Evolutionary conservation across 2,797 vertebrate genomes (phyloP).

Genomic region (Onychomys torridus): DNA sequence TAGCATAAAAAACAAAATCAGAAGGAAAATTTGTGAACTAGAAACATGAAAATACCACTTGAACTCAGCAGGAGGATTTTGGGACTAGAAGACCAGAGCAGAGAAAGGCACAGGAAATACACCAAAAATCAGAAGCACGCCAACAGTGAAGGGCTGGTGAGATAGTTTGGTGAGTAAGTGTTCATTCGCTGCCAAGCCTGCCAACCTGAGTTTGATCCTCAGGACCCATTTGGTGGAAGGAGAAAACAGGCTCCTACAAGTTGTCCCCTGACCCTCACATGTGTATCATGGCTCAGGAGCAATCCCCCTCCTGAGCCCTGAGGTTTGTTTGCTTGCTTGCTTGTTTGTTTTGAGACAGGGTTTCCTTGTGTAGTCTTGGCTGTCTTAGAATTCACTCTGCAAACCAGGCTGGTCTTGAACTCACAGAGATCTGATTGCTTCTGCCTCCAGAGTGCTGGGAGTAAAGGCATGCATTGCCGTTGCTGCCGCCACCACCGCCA

Average conservation of each 20-base stretch:
- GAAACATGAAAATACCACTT: background rate
- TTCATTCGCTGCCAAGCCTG: background rate
- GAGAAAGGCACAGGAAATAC: background rate
- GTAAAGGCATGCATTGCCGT: background rate
- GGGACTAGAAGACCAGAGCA: background rate
- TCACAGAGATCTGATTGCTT: background rate
- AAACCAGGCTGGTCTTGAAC: background rate
- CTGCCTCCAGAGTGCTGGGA: background rate
- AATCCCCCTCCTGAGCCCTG: too few relatives aligned
- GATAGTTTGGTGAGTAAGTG: background rate
- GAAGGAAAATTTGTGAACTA: slow-evolving; percentile 8
- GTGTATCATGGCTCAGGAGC: accelerated
- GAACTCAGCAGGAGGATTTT: background rate
- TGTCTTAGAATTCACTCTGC: background rate
- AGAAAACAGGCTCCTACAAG: background rate
- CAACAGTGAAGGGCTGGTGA: background rate
- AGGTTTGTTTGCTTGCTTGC: background rate
- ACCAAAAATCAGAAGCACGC: background rate
- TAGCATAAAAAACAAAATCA: background rate
- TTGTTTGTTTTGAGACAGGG: background rate
- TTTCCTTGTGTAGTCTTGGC: background rate
- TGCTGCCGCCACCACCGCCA: too few relatives aligned
- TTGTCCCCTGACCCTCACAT: background rate
- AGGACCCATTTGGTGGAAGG: background rate
- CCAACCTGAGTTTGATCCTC: background rate